Conservation (phyloP, 2,888 invertebrate genomes). For the Dicranocentrus wangi region DNA sequence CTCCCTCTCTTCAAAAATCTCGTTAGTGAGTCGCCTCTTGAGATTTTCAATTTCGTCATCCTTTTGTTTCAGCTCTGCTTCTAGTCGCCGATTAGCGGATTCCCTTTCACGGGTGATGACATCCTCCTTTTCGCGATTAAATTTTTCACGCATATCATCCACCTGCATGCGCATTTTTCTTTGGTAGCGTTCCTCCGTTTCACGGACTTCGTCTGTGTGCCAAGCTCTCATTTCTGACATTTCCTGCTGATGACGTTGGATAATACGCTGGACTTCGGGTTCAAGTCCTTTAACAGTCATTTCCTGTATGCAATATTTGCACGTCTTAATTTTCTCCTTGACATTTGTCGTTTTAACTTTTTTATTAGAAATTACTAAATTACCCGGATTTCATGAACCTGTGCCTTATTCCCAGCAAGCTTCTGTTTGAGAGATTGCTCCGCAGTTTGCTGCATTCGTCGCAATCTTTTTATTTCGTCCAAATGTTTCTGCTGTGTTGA, state of each 20-base stretch:
- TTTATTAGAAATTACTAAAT: background rate
- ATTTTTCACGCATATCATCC: slow-evolving; percentile 79
- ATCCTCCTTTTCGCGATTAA: slow-evolving; percentile 80
- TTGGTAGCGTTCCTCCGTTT: slow-evolving; percentile 79
- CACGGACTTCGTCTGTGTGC: slow-evolving; percentile 82
- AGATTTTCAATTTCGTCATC: slow-evolving; percentile 67
- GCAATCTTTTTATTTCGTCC: slow-evolving; percentile 83
- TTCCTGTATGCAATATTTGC: slow-evolving; percentile 41
- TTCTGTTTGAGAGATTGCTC: slow-evolving; percentile 85
- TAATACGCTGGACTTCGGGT: slow-evolving; percentile 87
- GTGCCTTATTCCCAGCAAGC: slow-evolving; percentile 88
- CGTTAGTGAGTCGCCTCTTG: slow-evolving; percentile 61
- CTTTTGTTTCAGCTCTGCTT: slow-evolving; percentile 64
- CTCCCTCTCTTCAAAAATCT: slow-evolving; percentile 69
- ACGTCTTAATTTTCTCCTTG: background rate
- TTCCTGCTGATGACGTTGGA: slow-evolving; percentile 82
- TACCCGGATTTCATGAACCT: slow-evolving; percentile 90
- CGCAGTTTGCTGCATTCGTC: slow-evolving; percentile 85
- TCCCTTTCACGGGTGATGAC: slow-evolving; percentile 74
- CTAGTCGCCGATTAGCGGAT: slow-evolving; percentile 49
- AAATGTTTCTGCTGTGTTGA: slow-evolving; percentile 84
- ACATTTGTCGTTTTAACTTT: too few relatives aligned
- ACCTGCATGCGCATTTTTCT: slow-evolving; percentile 80
- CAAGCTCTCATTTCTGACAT: slow-evolving; percentile 81
- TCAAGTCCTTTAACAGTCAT: slow-evolving; percentile 87